Base-by-base conservation (phyloP, 2,113 vertebrate species). In the Cyanoramphus novaezelandiae region DNA sequence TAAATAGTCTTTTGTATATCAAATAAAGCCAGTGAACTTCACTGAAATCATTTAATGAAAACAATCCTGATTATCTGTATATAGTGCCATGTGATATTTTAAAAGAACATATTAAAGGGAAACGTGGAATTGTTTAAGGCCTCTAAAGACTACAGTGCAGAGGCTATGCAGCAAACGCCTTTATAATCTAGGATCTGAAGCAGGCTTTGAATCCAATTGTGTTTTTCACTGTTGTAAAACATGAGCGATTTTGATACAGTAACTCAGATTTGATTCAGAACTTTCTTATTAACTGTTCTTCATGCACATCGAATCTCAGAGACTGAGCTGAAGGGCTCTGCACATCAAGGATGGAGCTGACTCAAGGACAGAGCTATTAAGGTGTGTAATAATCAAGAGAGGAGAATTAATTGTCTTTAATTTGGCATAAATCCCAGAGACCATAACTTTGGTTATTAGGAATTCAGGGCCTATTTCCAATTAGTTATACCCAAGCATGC, bases 351-450 rank as follows among this genome's bases (percentile, higher is more conserved):
- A 94, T 97, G 95, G 97, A 95, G 93, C 95, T 81, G 95, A 97
- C 97, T 98, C 97, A 98, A 98, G 98, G 98, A 98, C 96, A 72
- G 97, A 97, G 95, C 97, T 97, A 96, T 97, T 98, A 97, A 98
- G 97, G 91, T 96, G 90, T 63, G 67, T 79, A 94, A 97, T 97
- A 97, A 98, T 98, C 97, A 96, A 97, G 95, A 97, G 94, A 97
- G 77, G 95, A 97, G 97, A 98, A 98, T 98, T 98, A 98, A 98
- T 98, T 98, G 97, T 98, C 97, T 97, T 98, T 98, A 98, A 98
- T 98, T 98, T 98, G 98, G 97, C 97, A 44, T 95, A 96, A 97
- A 97, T 97, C 97, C 97, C 97, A 96, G 97, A 97, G 95, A 97
- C 93, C 78, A 46, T 94, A 96, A 93, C 82, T 97, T 84, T 83